Evolutionary conservation across 2,888 invertebrate genomes (phyloP), one percentile per base, ranked within the genome.

Genomic region (Andrena trimmerana): DNA sequence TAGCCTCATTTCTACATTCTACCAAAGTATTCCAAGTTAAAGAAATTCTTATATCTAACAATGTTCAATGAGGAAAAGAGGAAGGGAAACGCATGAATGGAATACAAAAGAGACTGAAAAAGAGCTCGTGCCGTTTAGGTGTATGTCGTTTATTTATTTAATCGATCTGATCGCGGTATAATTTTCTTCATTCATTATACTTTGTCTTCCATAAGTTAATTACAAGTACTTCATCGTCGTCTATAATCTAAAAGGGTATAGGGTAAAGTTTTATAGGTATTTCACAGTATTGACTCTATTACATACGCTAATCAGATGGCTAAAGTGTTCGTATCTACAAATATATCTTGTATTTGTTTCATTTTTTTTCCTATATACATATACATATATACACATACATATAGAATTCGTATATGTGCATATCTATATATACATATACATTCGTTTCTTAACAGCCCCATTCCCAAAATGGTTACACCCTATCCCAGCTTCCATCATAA

Each of bases 271-370:
- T 92, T 91, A 92, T 91, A 92, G 91, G 90, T 92, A 91, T 90
- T 92, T 92, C 92, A 92, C 92, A 92, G 91, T 93, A 93, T 93
- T 92, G 93, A 93, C 92, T 93, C 92, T 93, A 92, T 83, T 81
- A 81, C 80, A 83, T 92, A 91, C 86, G 86, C 93, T 93, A 93
- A 89, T 87, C 89, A 92, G 92, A 92, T 91, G 89, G 91, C 93
- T 93, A 93, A 92, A 90, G 88, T 78, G 80, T 88, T 84, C 90
- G 89, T 92, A 93, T 93, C 93, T 93, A 93, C 93, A 93, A 93
- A 92, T 92, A 92, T 92, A 90, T 90, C 88, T 88, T 76, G 78
- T 89, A 87, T 88, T 78, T 81, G 81, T 78, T 57, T 63, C 54
- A 33, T 24, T 60, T 24, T 33, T 42, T 6, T 73, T 20, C 20